Evolutionary conservation across 2,113 vertebrate species (phyloP).

Genomic region (Zosterops hypoxanthus): DNA sequence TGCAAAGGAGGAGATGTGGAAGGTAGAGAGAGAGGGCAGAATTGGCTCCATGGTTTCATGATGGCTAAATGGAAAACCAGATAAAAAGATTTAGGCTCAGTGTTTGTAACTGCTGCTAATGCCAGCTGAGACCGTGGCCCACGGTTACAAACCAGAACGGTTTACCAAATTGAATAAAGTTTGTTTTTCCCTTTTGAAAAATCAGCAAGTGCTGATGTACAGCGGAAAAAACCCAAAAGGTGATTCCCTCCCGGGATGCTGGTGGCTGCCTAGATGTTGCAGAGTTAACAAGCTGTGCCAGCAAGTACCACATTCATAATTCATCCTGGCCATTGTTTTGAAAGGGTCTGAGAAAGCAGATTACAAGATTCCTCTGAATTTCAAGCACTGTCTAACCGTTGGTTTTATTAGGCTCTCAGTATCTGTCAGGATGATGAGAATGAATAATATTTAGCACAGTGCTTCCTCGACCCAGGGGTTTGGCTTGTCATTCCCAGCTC

Average conservation of each 20-base stretch:
- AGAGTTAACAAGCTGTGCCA: neutral
- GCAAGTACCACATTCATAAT: neutral
- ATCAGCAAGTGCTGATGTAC: neutral
- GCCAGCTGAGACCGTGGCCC: neutral
- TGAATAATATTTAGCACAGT: neutral
- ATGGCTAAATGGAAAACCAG: neutral
- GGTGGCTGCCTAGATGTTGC: neutral
- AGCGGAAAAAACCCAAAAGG: neutral
- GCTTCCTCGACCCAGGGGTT: neutral
- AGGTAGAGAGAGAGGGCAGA: neutral
- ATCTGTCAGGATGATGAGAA: neutral
- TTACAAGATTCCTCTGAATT: neutral
- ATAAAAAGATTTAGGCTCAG: neutral
- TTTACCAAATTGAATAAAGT: neutral
- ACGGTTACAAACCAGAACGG: neutral
- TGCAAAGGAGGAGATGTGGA: neutral
- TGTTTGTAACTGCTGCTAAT: neutral
- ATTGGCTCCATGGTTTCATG: neutral
- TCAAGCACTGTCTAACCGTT: neutral
- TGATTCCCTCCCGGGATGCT: neutral
- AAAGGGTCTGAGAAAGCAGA: neutral
- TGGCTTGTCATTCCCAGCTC: neutral
- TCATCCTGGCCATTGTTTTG: neutral
- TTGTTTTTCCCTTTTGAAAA: neutral
- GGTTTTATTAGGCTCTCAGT: neutral